phyloP scores from a whole-genome alignment of 1,140 invertebrate genomes.

The Trichonephila clavata region DNA sequence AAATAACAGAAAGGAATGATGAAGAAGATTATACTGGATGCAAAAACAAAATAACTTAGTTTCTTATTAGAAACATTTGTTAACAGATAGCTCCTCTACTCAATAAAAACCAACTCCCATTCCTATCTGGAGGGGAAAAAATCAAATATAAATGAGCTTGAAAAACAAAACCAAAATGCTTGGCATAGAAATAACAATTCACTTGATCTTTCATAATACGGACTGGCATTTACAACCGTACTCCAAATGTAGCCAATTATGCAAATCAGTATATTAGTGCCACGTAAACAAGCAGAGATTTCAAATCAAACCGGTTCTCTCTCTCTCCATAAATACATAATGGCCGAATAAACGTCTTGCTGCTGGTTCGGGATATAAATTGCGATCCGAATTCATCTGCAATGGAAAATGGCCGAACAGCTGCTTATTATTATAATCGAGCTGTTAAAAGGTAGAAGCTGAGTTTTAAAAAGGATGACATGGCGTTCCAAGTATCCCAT shows the following conservation, averaged over 20 bases:
- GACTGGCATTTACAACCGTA: constrained; percentile 15
- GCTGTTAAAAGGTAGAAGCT: constrained; percentile 22
- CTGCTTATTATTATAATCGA: constrained; percentile 63
- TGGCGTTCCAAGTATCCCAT: too few species aligned
- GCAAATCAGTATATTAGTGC: constrained; percentile 43
- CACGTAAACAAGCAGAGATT: constrained; percentile 23
- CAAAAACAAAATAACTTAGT: neutral
- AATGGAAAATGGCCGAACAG: constrained; percentile 32
- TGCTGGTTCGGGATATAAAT: constrained; percentile 42
- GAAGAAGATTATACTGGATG: neutral
- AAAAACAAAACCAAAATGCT: neutral
- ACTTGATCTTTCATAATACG: neutral
- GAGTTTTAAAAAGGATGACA: neutral
- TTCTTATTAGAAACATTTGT: neutral
- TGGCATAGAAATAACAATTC: neutral
- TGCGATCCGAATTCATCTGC: constrained; percentile 18
- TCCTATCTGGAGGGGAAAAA: neutral
- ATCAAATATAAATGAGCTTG: neutral
- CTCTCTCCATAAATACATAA: constrained; percentile 72
- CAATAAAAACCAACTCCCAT: neutral
- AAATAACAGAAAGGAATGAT: neutral
- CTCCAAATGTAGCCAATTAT: constrained; percentile 40
- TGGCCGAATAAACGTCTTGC: constrained; percentile 45
- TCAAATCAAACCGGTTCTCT: constrained; percentile 49
- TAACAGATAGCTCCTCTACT: neutral